These are phyloP conservation scores for Vanacampus margaritifer DNA, from an alignment of 2,113 vertebrate species.

Conservation along the genomic window DNA sequence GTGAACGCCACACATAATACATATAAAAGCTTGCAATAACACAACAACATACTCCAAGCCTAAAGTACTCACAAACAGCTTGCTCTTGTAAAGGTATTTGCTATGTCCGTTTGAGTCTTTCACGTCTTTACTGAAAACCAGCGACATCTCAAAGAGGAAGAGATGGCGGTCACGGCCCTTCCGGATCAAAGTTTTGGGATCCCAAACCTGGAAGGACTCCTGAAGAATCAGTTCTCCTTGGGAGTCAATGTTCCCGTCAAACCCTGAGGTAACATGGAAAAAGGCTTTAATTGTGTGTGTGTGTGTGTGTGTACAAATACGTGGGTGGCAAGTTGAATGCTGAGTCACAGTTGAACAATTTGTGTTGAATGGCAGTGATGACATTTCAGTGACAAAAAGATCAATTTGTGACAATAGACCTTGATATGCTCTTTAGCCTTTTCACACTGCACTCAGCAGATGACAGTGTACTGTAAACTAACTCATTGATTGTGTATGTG, in stretches of 20 bases:
- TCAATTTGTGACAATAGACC: background rate
- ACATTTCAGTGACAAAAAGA: conserved; percentile 9
- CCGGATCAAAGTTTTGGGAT: conserved; percentile 96
- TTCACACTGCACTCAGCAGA: background rate
- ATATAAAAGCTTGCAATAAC: background rate
- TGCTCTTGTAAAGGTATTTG: conserved; percentile 99
- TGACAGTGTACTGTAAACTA: background rate
- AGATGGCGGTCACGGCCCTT: conserved; percentile 96
- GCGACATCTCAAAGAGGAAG: conserved; percentile 98
- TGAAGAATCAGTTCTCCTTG: conserved; percentile 98
- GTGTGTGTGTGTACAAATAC: conserved; percentile 3
- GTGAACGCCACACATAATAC: conserved; percentile 2
- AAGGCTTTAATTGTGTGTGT: background rate
- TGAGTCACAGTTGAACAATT: conserved; percentile 23
- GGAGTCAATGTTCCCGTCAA: conserved; percentile 98
- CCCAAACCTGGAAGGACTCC: conserved; percentile 99
- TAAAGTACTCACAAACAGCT: conserved; percentile 87
- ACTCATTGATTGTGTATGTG: background rate
- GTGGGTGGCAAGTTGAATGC: conserved; percentile 5
- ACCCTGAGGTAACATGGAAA: conserved; percentile 70
- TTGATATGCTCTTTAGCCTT: background rate
- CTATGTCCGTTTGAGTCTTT: conserved; percentile 96
- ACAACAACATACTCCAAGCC: background rate
- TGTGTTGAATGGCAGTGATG: conserved; percentile 1
- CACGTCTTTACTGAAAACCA: conserved; percentile 98